Base-by-base conservation (phyloP, 2,113 vertebrate species). In the Crotophaga sulcirostris region DNA sequence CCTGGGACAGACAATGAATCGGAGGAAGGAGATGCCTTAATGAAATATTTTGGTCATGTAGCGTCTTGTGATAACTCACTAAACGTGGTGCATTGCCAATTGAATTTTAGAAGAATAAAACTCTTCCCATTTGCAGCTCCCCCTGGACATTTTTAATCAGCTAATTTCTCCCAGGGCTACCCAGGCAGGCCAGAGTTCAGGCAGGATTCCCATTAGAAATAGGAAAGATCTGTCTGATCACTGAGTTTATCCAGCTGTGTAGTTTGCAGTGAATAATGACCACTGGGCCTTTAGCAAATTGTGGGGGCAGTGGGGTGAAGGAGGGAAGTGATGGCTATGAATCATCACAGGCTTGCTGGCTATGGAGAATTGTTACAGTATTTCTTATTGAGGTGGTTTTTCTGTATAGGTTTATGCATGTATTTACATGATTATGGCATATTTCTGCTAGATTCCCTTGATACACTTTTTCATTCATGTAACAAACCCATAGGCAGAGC, bases 181-280 rank as follows among this genome's bases (percentile, higher is more conserved):
- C 56, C 69, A 64, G 70, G 81, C 81, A 91, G 84, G 87, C 77
- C 87, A 72, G 70, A 91, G 91, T 91, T 96, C 91, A 96, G 66
- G 56, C 36, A 74, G 74, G 88, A 91, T 82, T 95, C 89, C 91
- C 93, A 84, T 76, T 94, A 96, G 93, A 83, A 93, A 87, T 91
- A 84, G 87, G 78, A 95, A 96, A 38, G 59, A 85, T 70, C 93
- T 94, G 94, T 90, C 87, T 93, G 89, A 91, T 73, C 91, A 45
- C n/a, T 85, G 89, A 95, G 93, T 96, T 96, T 96, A 69, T 97
- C 93, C 93, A 97, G 95, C 93, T 97, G 95, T 13, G 31, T 38
- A 81, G 38, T 81, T 95, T 89, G 40, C 78, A 85, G 89, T 97
- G 94, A 96, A 16, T 89, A 96, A 96, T 95, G 87, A 95, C 93